Percentiles rank a stretch among this genome's conserved stretches.
phyloP scores from a whole-genome alignment of 2,113 vertebrate species.

The Ranitomeya imitator region DNA sequence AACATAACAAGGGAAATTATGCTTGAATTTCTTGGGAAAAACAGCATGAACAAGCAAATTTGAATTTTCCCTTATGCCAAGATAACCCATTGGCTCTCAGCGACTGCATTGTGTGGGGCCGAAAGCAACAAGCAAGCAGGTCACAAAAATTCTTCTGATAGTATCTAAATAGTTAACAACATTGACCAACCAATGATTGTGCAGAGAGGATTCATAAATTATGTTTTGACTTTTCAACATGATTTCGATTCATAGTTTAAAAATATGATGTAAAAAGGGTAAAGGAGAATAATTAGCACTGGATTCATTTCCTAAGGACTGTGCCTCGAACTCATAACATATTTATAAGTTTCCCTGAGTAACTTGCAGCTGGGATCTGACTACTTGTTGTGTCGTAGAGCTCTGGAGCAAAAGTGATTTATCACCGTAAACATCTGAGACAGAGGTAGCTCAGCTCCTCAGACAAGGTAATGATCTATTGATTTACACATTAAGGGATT shows the following conservation, averaged over 20 bases:
- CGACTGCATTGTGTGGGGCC: too few species aligned
- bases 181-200: too few species aligned
- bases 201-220: neutral
- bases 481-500: conserved; percentile 50
- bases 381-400: neutral
- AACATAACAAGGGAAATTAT: too few species aligned
- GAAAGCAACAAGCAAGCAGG: too few species aligned
- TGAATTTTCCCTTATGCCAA: too few species aligned
- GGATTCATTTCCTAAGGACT: too few species aligned
- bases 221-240: neutral
- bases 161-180: too few species aligned
- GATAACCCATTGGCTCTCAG: too few species aligned
- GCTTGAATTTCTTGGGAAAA: too few species aligned
- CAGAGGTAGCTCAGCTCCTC: conserved; percentile 34
- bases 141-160: too few species aligned
- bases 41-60: too few species aligned
- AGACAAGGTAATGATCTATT: conserved; percentile 47
- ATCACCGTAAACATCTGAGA: conserved; percentile 43
- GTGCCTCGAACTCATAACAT: neutral
- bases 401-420: conserved; percentile 20
- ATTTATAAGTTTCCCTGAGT: conserved; percentile 25
- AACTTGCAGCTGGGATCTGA: neutral
- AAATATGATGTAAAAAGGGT: neutral
- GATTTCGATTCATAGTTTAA: neutral
- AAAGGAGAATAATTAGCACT: neutral